Evolutionary conservation across 2,113 vertebrate species (phyloP), one percentile per base, ranked within the genome.

Genomic region (Zapornia atra): DNA sequence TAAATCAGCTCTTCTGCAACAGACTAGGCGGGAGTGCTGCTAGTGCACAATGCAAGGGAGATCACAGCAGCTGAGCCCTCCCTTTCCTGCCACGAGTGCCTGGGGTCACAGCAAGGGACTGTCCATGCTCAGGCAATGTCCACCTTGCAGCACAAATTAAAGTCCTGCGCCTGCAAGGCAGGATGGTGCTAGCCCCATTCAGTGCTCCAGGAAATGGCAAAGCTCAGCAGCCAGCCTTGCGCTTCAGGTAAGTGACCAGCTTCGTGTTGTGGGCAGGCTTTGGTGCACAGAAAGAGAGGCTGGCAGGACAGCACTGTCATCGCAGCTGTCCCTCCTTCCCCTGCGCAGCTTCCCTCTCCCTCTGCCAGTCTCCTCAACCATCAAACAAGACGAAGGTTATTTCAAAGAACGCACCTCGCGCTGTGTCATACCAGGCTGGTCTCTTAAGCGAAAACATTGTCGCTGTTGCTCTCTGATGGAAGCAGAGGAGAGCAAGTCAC

Each of bases 161-260:
- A 5, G 21, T 6, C 53, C 44, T 25, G 33, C 12, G 22, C 42
- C 19, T 38, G 19, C 5, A 75, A 79, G 7, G 3, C 0, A 38
- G 31, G 44, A 72, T 12, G 70, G 22, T 2, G 20, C 72, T n/a
- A 69, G 50, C 28, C 57, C 21, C 10, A 1, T n/a, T 69, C 54
- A 22, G 46, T 29, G 17, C 34, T 5, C 5, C 0, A n/a, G 46
- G 21, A 40, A 1, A 2, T 0, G 3, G 16, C 11, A 54, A 57
- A 50, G 31, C 29, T 86, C 54, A 34, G 51, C 34, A 60, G 22
- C 15, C 40, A 69, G 34, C 24, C 25, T 34, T 7, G 26, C 18
- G 10, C 16, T 13, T 36, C 33, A 33, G 20, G n/a, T 22, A 48
- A 53, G 50, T 24, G 63, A 36, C 26, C 48, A 40, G 33, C 15